Conservation (phyloP, 2,888 invertebrate genomes). For the Nephrotoma appendiculata region DNA sequence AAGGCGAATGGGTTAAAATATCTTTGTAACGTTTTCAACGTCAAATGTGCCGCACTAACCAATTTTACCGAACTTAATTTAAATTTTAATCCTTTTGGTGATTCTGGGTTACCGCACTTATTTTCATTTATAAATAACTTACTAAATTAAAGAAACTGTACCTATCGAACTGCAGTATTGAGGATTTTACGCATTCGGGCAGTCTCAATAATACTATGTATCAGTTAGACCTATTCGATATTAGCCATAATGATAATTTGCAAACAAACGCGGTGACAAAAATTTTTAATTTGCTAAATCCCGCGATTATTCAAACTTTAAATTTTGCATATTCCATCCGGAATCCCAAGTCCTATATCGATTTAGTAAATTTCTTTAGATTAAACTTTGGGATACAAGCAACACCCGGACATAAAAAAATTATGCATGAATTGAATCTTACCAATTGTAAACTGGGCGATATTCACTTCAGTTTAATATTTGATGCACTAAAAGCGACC, state of each 20-base stretch:
- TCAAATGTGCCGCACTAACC: constrained; percentile 27
- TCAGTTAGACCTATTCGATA: constrained; percentile 40
- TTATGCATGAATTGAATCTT: constrained; percentile 34
- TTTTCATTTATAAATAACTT: constrained; percentile 27
- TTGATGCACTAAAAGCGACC: constrained; percentile 17
- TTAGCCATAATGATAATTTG: constrained; percentile 52
- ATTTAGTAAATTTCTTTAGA: background rate
- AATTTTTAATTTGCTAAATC: constrained; percentile 40
- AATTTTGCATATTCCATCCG: constrained; percentile 29
- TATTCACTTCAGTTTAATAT: constrained; percentile 36
- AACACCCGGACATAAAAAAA: constrained; percentile 18
- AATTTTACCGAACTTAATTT: constrained; percentile 47
- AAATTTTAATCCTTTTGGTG: constrained; percentile 54
- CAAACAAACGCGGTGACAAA: constrained; percentile 34
- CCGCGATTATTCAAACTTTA: constrained; percentile 37
- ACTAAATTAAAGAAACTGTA: constrained; percentile 27
- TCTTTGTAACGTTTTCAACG: constrained; percentile 35
- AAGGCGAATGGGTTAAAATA: constrained; percentile 40
- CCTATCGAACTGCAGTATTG: constrained; percentile 30
- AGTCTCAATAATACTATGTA: no score
- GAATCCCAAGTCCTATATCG: background rate
- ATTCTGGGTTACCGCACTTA: constrained; percentile 33
- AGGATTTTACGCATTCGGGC: no score
- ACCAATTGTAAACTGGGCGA: constrained; percentile 46
- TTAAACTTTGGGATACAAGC: constrained; percentile 32